Base-by-base conservation (phyloP, 2,888 invertebrate species). In the Drosophila lutescens region DNA sequence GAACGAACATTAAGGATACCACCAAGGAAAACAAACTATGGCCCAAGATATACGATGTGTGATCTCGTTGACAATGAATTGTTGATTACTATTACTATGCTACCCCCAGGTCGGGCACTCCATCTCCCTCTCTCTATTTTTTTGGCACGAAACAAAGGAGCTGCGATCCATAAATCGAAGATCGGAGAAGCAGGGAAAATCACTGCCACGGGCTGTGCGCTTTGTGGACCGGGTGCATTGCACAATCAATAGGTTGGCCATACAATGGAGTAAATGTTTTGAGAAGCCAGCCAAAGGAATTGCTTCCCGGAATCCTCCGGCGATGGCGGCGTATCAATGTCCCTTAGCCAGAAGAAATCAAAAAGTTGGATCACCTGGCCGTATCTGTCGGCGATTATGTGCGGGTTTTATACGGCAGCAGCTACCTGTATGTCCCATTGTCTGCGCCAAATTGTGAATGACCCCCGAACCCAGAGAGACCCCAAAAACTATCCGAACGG, bases 221-320 rank as follows among this genome's bases (percentile, higher is more conserved):
- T 34, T 17, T 41, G 41, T 41, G 43, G 57, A 60, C 79, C 89
- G 89, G 89, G 89, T 86, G 84, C 59, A 71, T 90, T 90, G 79
- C 86, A 86, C 81, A 88, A 81, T 88, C 87, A 84, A 88, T 86
- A 86, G 66, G 41, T 23, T 30, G 55, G 53, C 36, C 46, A 54
- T 53, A 74, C 74, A 67, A 73, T 88, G 85, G 78, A 81, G 86
- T 89, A 86, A 90, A 90, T 90, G 89, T 90, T 89, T 89, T 90
- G 89, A 90, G 90, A 90, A 90, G 90, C 90, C 90, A 90, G 80
- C 79, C 78, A 90, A 90, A 86, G 90, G 86, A 90, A 90, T 90
- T 90, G 89, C 88, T 90, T 90, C 90, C 82, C 84, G 75, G 90
- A 90, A 90, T 78, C 68, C 53, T 32, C 46, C 46, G 59, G 32